Conservation (phyloP, 2,797 vertebrate species). For the Myoxocephalus aenaeus region DNA sequence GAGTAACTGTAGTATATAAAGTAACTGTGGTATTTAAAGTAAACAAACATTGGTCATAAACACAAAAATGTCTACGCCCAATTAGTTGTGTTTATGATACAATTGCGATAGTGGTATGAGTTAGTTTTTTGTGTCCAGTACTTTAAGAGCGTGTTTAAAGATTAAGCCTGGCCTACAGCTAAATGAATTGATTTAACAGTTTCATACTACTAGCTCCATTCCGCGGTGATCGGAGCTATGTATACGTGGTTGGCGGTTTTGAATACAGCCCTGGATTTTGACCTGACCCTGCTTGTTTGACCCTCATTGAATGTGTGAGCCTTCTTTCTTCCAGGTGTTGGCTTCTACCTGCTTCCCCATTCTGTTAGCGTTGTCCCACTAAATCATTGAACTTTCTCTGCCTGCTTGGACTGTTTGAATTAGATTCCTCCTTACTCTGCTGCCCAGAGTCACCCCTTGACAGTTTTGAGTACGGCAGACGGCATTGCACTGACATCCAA, state of each 20-base stretch:
- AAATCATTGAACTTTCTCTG: background rate
- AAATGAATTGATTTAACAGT: background rate
- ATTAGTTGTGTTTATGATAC: background rate
- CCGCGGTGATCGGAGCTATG: background rate
- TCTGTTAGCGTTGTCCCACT: background rate
- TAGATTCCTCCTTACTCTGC: background rate
- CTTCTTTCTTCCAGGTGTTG: background rate
- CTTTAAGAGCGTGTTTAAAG: background rate
- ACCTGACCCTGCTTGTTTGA: background rate
- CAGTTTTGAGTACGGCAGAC: constrained; percentile 29
- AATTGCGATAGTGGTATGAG: background rate
- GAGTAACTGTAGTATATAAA: background rate
- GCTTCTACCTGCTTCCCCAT: background rate
- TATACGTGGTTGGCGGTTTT: background rate
- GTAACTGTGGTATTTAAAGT: background rate
- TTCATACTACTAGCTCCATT: background rate
- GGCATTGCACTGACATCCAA: constrained; percentile 46
- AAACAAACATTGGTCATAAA: background rate
- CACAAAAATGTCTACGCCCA: background rate
- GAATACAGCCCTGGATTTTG: background rate
- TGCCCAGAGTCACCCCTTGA: background rate
- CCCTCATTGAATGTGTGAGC: background rate
- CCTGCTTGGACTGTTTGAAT: background rate
- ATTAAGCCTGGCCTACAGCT: background rate
- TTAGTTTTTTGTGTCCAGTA: background rate